These are phyloP conservation scores for Deilephila porcellus DNA, from an alignment of 2,888 invertebrate species.

Conservation along the genomic window DNA sequence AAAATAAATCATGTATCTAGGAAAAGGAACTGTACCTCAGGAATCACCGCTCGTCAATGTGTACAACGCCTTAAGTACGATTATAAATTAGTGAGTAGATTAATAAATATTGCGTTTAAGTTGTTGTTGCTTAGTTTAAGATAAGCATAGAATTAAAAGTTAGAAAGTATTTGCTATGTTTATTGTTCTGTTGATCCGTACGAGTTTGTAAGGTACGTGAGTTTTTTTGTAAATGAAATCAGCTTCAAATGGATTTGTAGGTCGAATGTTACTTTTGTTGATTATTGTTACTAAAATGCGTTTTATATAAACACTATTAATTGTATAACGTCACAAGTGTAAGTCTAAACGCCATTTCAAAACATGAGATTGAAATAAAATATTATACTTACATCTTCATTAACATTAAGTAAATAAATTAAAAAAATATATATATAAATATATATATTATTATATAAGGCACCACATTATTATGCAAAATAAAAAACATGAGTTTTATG, in stretches of 20 bases:
- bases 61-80: constrained; percentile 20
- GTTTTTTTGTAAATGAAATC: constrained; percentile 12
- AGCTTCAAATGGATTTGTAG: constrained; percentile 8
- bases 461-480: background rate
- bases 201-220: background rate
- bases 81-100: constrained; percentile 15
- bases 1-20: constrained; percentile 1
- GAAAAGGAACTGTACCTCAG: constrained; percentile 12
- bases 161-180: background rate
- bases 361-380: background rate
- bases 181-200: background rate
- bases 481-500: background rate
- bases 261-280: constrained; percentile 6
- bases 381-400: background rate
- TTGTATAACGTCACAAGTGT: background rate
- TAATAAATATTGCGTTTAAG: constrained; percentile 4
- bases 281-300: constrained; percentile 18
- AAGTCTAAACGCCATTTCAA: background rate
- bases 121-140: constrained; percentile 25
- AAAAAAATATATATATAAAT: background rate
- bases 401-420: background rate
- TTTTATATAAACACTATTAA: background rate
- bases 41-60: constrained; percentile 19
- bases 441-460: background rate
- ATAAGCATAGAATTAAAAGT: constrained; percentile 4